Conservation (phyloP, 2,888 invertebrate genomes). For the Dendrolimus houi region DNA sequence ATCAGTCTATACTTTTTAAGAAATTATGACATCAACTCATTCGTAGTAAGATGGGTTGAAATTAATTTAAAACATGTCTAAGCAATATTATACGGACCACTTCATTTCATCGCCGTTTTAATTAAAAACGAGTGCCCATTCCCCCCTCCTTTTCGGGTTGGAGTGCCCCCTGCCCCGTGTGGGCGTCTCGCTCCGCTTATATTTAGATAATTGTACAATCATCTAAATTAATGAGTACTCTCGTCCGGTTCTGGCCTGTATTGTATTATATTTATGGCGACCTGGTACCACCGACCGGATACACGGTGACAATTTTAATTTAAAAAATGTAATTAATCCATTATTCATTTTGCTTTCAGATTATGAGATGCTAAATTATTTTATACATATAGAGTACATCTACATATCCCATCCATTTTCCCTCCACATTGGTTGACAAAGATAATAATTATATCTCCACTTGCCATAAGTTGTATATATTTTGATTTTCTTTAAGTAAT, state of each 20-base stretch:
- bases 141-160: constrained; percentile 70
- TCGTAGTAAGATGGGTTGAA: constrained; percentile 59
- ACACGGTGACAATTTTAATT: constrained; percentile 58
- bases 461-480: too few species aligned
- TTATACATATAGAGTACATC: constrained; percentile 9
- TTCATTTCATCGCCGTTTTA: constrained; percentile 76
- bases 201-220: constrained; percentile 78
- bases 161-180: constrained; percentile 60
- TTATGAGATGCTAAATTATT: constrained; percentile 25
- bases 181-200: constrained; percentile 73
- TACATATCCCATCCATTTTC: too few species aligned
- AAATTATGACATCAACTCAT: constrained; percentile 43
- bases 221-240: constrained; percentile 76
- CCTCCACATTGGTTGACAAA: too few species aligned
- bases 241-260: constrained; percentile 69
- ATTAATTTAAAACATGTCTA: constrained; percentile 75
- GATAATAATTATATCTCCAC: too few species aligned
- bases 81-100: constrained; percentile 76
- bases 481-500: too few species aligned
- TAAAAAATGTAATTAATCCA: constrained; percentile 45
- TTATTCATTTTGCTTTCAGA: constrained; percentile 29
- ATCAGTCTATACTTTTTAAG: background rate
- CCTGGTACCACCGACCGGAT: constrained; percentile 35
- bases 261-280: constrained; percentile 63
- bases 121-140: constrained; percentile 76